phyloP scores from a whole-genome alignment of 2,888 invertebrate species.

The Hirtodrosophila trivittata region DNA sequence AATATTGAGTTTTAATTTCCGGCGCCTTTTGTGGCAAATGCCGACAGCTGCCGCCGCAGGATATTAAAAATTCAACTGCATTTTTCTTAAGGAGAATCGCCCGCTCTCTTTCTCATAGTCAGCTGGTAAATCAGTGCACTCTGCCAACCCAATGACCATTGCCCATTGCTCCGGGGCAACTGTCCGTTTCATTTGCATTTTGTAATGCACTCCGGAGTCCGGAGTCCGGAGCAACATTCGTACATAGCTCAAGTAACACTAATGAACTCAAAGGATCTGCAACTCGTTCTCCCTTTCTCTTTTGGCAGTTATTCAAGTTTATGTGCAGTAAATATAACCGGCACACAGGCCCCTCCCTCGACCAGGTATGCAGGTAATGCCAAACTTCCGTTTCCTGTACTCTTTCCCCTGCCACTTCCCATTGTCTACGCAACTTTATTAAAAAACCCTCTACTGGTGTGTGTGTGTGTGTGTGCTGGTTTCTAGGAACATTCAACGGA shows the following conservation, averaged over 20 bases:
- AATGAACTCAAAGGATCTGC: conserved; percentile 61
- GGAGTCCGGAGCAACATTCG: conserved; percentile 7
- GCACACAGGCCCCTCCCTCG: conserved; percentile 28
- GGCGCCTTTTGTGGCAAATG: conserved; percentile 57
- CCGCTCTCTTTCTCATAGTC: conserved; percentile 14
- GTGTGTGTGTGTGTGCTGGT: background rate
- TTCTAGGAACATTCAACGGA: conserved; percentile 27
- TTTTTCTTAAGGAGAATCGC: conserved; percentile 43
- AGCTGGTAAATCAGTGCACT: conserved; percentile 22
- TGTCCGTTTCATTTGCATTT: conserved; percentile 42
- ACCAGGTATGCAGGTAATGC: conserved; percentile 64
- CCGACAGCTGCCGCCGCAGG: conserved; percentile 70
- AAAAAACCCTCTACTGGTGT: conserved; percentile 40
- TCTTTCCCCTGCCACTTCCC: background rate
- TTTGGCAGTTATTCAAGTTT: conserved; percentile 43
- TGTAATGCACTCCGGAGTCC: background rate
- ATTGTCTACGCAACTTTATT: conserved; percentile 67
- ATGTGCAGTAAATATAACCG: conserved; percentile 66
- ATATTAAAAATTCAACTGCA: conserved; percentile 73
- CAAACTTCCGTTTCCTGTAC: conserved; percentile 53
- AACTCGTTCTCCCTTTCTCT: background rate
- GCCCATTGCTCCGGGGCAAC: too few species aligned
- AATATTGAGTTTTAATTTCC: conserved; percentile 79
- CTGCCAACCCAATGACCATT: conserved; percentile 12
- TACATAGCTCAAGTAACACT: conserved; percentile 45